Percentiles rank a stretch among this genome's conserved stretches.
phyloP scores from a whole-genome alignment of 1,140 invertebrate species.

The Eriocheir sinensis region DNA sequence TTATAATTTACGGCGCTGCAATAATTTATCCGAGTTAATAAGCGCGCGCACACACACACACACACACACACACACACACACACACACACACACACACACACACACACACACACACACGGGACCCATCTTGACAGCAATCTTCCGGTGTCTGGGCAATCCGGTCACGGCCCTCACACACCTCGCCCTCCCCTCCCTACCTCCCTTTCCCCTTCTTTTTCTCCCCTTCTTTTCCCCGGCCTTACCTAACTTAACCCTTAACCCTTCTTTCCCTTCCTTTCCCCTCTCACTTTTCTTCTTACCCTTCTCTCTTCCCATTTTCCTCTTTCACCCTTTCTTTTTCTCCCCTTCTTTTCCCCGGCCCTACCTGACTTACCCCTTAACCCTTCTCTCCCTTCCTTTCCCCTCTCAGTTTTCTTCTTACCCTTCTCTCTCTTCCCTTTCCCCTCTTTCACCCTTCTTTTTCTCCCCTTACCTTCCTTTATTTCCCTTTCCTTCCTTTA shows the following conservation, averaged over 20 bases:
- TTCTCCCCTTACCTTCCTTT: neutral
- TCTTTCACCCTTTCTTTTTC: neutral
- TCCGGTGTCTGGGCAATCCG: slow-evolving; percentile 50
- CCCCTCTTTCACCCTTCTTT: neutral
- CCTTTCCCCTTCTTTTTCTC: no score
- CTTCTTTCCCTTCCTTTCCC: neutral
- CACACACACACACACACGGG: slow-evolving; percentile 19
- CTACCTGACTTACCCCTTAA: no score
- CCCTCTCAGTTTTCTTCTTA: neutral
- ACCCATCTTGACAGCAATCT: slow-evolving; percentile 57
- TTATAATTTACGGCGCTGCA: neutral
- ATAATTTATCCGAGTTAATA: neutral
- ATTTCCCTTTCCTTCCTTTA: neutral
- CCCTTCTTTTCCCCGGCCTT: no score
- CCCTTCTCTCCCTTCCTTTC: neutral
- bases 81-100: neutral
- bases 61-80: neutral
- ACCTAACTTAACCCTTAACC: no score
- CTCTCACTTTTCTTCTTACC: neutral
- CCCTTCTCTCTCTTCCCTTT: neutral
- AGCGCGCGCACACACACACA: neutral
- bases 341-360: neutral
- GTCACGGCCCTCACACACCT: neutral
- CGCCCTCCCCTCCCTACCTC: no score
- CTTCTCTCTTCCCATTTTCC: neutral